phyloP scores from a whole-genome alignment of 2,888 invertebrate genomes.

The Leucophenga montana region DNA sequence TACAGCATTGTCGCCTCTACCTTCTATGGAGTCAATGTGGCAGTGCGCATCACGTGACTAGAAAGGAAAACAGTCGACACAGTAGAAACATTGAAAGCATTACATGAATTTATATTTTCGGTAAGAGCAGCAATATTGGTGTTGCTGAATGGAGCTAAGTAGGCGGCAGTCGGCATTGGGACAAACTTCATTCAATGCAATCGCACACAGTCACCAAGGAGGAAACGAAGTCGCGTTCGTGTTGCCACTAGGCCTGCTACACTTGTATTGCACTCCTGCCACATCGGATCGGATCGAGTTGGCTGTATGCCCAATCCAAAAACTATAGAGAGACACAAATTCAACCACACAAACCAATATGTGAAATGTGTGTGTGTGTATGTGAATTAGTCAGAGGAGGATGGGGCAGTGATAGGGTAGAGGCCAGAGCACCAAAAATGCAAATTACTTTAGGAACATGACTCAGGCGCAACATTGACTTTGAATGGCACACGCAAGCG shows the following conservation, averaged over 20 bases:
- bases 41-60: conserved; percentile 25
- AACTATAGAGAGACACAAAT: conserved; percentile 5
- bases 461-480: conserved; percentile 36
- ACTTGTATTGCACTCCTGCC: too few relatives aligned
- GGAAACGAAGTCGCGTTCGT: background rate
- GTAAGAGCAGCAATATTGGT: background rate
- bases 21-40: background rate
- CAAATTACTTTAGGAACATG: conserved; percentile 33
- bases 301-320: background rate
- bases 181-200: background rate
- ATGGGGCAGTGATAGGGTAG: background rate
- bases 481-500: conserved; percentile 27
- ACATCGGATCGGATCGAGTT: too few relatives aligned
- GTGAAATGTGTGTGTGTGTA: background rate
- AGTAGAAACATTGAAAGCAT: background rate
- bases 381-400: background rate
- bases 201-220: background rate
- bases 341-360: background rate
- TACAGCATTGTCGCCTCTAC: too few relatives aligned
- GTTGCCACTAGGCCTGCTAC: too few relatives aligned
- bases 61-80: conserved; percentile 1
- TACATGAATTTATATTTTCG: background rate
- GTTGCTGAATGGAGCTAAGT: too few relatives aligned
- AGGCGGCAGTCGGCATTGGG: background rate
- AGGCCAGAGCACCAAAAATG: conserved; percentile 24